Evolutionary conservation across 2,797 vertebrate species (phyloP), one percentile per base, ranked within the genome.

Genomic region (Glyptemys insculpta): DNA sequence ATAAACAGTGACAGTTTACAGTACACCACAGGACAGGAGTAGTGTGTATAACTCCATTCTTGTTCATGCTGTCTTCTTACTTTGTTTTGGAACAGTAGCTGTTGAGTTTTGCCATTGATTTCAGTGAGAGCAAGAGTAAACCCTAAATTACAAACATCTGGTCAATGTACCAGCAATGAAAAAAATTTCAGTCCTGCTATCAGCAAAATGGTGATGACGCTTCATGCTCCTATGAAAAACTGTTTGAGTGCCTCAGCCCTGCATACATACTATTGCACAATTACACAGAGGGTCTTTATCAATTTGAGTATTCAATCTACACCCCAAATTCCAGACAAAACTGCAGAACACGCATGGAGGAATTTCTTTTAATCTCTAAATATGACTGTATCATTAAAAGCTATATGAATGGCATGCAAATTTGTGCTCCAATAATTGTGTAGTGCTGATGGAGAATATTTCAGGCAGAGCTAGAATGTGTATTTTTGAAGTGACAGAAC

Each of bases 21-120:
- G 92, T 1, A 2, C 21, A 4, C 79, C 87, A 87, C 50, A 1
- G 89, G 89, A 87, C 85, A 89, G 92, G 72, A 97, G 96, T 88
- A 0, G 85, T 0, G 2, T 29, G 89, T 94, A 95, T 97, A 97
- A 97, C 96, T 95, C 97, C 95, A 96, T 93, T 96, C 96, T 96
- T 97, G 97, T 97, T 97, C 93, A 79, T 1, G n/a, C 94, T 93
- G 96, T 94, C 96, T 96, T 96, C 95, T 96, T 95, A 95, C 94
- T 96, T 92, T 83, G 92, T 92, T 97, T 94, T 91, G 92, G 97
- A 94, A 89, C 82, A 81, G 94, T 47, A 59, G 47, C 47, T 79
- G 34, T 56, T 83, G 59, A 29, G 19, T 52, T 97, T 94, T 96
- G 92, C 94, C 93, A 95, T 89, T 90, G 92, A 91, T 97, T 97